Percentiles rank a stretch among this genome's conserved stretches.
Conservation (phyloP, 2,113 vertebrate genomes). For the Solea senegalensis region DNA sequence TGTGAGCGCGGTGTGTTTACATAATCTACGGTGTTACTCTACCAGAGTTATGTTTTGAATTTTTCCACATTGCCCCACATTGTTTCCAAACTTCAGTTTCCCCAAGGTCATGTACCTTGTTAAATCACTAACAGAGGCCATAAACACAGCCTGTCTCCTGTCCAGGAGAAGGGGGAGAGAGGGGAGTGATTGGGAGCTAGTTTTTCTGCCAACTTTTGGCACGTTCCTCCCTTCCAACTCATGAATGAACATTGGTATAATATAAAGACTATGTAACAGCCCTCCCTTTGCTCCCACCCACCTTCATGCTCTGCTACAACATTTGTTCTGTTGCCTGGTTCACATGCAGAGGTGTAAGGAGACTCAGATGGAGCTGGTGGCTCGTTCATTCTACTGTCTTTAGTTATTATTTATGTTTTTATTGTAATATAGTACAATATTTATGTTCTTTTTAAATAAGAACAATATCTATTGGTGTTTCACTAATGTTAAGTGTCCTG, state of each 20-base stretch:
- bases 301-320: neutral
- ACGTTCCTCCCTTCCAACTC: slow-evolving; percentile 27
- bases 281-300: slow-evolving; percentile 30
- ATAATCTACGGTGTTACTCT: slow-evolving; percentile 44
- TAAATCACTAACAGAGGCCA: slow-evolving; percentile 67
- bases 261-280: slow-evolving; percentile 43
- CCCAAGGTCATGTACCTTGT: slow-evolving; percentile 64
- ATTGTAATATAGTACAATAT: too few species aligned
- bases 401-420: too few species aligned
- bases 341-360: slow-evolving; percentile 44
- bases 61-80: slow-evolving; percentile 60
- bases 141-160: slow-evolving; percentile 55
- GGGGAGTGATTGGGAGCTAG: slow-evolving; percentile 41
- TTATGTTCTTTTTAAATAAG: too few species aligned
- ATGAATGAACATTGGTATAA: slow-evolving; percentile 70
- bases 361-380: slow-evolving; percentile 28
- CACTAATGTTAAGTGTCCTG: too few species aligned
- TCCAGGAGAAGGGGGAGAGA: slow-evolving; percentile 6
- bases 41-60: slow-evolving; percentile 51
- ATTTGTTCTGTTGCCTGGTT: slow-evolving; percentile 14
- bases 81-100: slow-evolving; percentile 61
- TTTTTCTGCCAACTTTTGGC: slow-evolving; percentile 52
- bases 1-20: slow-evolving; percentile 52
- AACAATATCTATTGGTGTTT: too few species aligned
- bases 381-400: neutral